Percentiles rank a stretch among this genome's conserved stretches.
Evolutionary conservation across 2,797 vertebrate species (phyloP).

Genomic region (Fundulus diaphanus): DNA sequence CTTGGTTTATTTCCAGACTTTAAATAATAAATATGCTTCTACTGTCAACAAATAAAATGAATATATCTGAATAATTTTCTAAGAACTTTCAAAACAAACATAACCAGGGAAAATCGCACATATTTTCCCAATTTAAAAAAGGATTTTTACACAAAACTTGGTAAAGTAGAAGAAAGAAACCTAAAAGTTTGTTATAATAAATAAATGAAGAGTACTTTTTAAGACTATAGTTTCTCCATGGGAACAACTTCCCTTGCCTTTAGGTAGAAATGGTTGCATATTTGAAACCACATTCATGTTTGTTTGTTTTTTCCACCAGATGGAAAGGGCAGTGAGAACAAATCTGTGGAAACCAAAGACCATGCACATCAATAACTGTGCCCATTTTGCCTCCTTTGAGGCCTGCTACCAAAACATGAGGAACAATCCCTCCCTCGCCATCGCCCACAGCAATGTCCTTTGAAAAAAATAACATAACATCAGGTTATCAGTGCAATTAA

Average conservation of each 20-base stretch:
- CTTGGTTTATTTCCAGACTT: neutral
- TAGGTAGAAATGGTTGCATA: neutral
- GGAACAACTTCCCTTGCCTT: neutral
- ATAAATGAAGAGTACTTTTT: neutral
- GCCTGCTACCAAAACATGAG: conserved; percentile 16
- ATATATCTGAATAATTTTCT: neutral
- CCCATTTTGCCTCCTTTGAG: conserved; percentile 25
- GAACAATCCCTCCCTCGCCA: conserved; percentile 34
- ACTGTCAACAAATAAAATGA: neutral
- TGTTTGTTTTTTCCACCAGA: neutral
- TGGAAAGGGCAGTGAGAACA: conserved; percentile 1
- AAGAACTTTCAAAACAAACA: neutral
- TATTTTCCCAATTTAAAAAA: neutral
- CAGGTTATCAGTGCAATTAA: conserved; percentile 32
- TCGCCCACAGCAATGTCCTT: conserved; percentile 30
- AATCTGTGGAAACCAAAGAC: conserved; percentile 13
- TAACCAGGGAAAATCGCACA: neutral
- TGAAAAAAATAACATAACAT: conserved; percentile 48
- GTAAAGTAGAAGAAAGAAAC: neutral
- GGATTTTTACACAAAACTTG: too few relatives aligned
- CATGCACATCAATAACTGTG: conserved; percentile 12
- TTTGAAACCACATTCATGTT: neutral
- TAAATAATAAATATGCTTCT: neutral
- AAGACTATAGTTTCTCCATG: neutral
- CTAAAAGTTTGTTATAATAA: neutral